Evolutionary conservation across 2,888 invertebrate genomes (phyloP).

Genomic region (Ashinkailepas kermadecensis): DNA sequence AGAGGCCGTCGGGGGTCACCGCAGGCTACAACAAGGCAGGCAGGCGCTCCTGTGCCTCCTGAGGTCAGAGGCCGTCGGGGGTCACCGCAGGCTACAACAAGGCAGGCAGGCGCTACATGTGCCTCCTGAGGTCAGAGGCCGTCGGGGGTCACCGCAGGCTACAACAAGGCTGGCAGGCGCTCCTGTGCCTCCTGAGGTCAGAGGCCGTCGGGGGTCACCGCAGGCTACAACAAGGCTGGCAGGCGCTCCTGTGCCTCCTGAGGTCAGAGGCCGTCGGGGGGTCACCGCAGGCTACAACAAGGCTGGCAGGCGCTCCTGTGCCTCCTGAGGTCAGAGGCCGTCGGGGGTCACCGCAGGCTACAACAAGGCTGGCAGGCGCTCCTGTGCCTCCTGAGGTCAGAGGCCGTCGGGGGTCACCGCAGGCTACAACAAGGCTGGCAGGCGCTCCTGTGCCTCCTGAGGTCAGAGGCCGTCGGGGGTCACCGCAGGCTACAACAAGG

Average conservation of each 20-base stretch:
- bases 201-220: too few species aligned
- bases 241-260: slow-evolving; percentile 51
- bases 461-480: slow-evolving; percentile 43
- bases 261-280: slow-evolving; percentile 43
- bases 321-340: slow-evolving; percentile 48
- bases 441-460: slow-evolving; percentile 50
- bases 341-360: too few species aligned
- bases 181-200: slow-evolving; percentile 54
- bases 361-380: slow-evolving; percentile 41
- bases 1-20: too few species aligned
- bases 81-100: too few species aligned
- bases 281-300: too few species aligned
- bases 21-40: too few species aligned
- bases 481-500: too few species aligned
- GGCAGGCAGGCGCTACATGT: slow-evolving; percentile 37
- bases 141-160: too few species aligned
- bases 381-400: slow-evolving; percentile 53
- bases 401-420: too few species aligned
- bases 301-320: slow-evolving; percentile 46
- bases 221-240: background rate
- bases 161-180: slow-evolving; percentile 39
- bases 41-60: slow-evolving; percentile 50
- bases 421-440: slow-evolving; percentile 35
- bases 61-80: slow-evolving; percentile 44
- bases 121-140: slow-evolving; percentile 50